phyloP scores from a whole-genome alignment of 2,797 vertebrate genomes.

The Pelobates cultripes region DNA sequence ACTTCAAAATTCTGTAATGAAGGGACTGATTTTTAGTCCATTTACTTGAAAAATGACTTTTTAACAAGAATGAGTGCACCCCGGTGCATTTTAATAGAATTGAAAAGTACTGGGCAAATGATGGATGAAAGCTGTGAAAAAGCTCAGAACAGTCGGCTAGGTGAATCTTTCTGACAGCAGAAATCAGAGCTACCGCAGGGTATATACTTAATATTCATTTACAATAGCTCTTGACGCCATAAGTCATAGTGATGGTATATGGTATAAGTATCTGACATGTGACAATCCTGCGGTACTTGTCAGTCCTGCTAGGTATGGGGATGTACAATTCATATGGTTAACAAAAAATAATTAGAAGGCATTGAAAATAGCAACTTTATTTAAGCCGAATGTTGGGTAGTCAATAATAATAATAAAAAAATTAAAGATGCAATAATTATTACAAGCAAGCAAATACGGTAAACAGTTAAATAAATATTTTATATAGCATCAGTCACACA shows the following conservation, averaged over 20 bases:
- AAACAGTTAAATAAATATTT: too few relatives aligned
- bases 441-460: too few relatives aligned
- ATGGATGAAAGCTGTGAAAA: slow-evolving; percentile 11
- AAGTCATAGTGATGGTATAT: not conserved
- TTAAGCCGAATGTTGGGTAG: too few relatives aligned
- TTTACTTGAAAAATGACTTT: slow-evolving; percentile 10
- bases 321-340: too few relatives aligned
- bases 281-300: not conserved
- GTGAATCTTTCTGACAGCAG: slow-evolving; percentile 20
- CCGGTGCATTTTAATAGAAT: not conserved
- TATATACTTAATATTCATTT: slow-evolving; percentile 20
- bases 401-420: too few relatives aligned
- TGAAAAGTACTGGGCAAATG: not conserved
- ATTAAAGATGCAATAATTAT: too few relatives aligned
- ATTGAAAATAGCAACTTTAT: too few relatives aligned
- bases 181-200: not conserved
- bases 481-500: too few relatives aligned
- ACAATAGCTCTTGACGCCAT: slow-evolving; percentile 3
- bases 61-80: slow-evolving; percentile 6
- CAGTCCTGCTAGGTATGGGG: not conserved
- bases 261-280: slow-evolving; percentile 3
- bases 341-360: too few relatives aligned
- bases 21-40: not conserved
- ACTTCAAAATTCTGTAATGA: not conserved
- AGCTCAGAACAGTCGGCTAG: not conserved